Conservation (phyloP, 2,888 invertebrate genomes). For the Subacronicta megacephala region DNA sequence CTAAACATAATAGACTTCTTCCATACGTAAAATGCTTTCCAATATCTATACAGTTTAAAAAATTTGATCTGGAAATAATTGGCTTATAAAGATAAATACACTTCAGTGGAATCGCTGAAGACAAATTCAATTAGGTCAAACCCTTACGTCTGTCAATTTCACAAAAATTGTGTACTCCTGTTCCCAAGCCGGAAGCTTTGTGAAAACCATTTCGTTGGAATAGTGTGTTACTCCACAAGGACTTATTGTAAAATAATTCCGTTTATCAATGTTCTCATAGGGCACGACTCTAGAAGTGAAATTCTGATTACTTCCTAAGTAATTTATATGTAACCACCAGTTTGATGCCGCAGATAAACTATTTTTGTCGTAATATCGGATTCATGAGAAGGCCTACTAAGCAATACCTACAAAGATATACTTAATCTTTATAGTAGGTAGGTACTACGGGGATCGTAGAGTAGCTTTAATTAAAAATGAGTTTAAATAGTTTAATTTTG, state of each 20-base stretch:
- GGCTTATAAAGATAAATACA: neutral
- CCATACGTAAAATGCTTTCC: constrained; percentile 96
- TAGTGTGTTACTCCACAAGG: constrained; percentile 95
- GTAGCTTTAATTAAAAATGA: too few species aligned
- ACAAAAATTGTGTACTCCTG: constrained; percentile 95
- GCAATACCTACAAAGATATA: too few species aligned
- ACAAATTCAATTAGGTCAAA: neutral
- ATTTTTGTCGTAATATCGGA: too few species aligned
- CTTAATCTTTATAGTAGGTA: too few species aligned
- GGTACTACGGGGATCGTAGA: too few species aligned
- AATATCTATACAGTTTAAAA: constrained; percentile 91
- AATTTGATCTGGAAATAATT: constrained; percentile 89
- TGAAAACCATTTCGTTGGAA: constrained; percentile 93
- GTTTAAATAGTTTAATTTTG: too few species aligned
- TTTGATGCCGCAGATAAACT: too few species aligned
- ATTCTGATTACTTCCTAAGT: neutral
- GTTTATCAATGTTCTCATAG: constrained; percentile 92
- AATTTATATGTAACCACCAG: too few species aligned
- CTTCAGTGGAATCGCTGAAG: neutral
- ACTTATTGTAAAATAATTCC: constrained; percentile 95
- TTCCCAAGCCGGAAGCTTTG: constrained; percentile 94
- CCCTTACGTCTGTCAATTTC: constrained; percentile 92
- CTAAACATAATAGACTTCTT: constrained; percentile 92
- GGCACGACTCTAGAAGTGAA: constrained; percentile 91
- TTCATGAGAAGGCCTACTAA: too few species aligned